These are phyloP conservation scores for Diarsia mendica DNA, from an alignment of 2,888 invertebrate genomes.

Conservation along the genomic window DNA sequence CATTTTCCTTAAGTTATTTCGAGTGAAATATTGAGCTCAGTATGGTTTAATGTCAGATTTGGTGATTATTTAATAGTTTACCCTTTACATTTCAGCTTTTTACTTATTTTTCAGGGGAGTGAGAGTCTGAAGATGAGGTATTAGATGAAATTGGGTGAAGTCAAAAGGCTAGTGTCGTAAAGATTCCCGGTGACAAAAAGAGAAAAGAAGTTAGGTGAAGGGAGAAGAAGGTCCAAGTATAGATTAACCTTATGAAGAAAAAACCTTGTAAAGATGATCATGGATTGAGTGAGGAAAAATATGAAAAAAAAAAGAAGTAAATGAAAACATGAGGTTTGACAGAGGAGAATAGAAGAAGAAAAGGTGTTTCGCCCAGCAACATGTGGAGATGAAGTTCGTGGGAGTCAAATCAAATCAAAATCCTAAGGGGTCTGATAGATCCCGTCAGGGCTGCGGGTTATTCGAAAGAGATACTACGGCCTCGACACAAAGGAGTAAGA, in stretches of 20 bases:
- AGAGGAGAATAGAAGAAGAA: background rate
- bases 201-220: background rate
- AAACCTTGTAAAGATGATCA: background rate
- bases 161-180: background rate
- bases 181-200: background rate
- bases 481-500: too few relatives aligned
- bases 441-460: too few relatives aligned
- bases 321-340: background rate
- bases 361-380: too few relatives aligned
- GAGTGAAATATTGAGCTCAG: background rate
- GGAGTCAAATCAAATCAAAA: background rate
- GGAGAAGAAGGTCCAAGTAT: background rate
- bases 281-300: background rate
- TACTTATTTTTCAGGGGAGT: background rate
- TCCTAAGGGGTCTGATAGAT: too few relatives aligned
- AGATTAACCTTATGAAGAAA: background rate
- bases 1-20: background rate
- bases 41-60: background rate
- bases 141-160: background rate
- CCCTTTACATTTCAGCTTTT: background rate
- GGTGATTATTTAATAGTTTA: background rate
- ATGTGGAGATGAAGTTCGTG: background rate
- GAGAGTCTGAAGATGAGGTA: background rate
- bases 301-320: background rate
- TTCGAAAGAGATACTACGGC: too few relatives aligned